Percentiles rank a stretch among this genome's conserved stretches.
Evolutionary conservation across 1,140 invertebrate genomes (phyloP).

Genomic region (Drosophila pseudoananassae): DNA sequence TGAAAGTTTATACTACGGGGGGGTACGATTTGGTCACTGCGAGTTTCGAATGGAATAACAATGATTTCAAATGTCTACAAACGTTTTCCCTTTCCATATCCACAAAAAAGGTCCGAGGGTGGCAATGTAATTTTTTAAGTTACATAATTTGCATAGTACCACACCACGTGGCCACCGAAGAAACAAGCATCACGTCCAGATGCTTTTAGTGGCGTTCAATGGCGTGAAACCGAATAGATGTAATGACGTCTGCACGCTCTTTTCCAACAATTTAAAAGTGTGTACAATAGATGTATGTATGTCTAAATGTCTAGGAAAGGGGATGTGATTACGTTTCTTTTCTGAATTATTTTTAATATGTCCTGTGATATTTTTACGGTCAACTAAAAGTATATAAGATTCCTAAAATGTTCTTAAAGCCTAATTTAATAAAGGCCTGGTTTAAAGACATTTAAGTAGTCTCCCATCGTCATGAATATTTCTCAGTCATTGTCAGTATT

Average conservation of each 20-base stretch:
- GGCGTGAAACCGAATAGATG: not conserved
- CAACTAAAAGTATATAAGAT: too few relatives aligned
- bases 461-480: too few relatives aligned
- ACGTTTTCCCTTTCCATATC: not conserved
- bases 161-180: constrained; percentile 17
- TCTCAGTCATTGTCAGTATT: not conserved
- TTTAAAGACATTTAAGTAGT: not conserved
- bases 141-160: constrained; percentile 73
- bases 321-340: too few relatives aligned
- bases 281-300: not conserved
- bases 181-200: constrained; percentile 14
- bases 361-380: too few relatives aligned
- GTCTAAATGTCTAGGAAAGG: too few relatives aligned
- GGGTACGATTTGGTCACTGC: constrained; percentile 16
- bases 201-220: constrained; percentile 7
- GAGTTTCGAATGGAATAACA: constrained; percentile 56
- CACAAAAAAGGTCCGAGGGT: constrained; percentile 10
- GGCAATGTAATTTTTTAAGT: constrained; percentile 65
- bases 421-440: too few relatives aligned
- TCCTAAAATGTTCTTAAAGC: too few relatives aligned
- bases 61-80: constrained; percentile 71
- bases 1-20: constrained; percentile 9
- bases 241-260: constrained; percentile 7
- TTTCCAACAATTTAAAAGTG: not conserved
- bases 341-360: too few relatives aligned